Conservation (phyloP, 2,113 vertebrate species). For the Sylvilagus bachmani region DNA sequence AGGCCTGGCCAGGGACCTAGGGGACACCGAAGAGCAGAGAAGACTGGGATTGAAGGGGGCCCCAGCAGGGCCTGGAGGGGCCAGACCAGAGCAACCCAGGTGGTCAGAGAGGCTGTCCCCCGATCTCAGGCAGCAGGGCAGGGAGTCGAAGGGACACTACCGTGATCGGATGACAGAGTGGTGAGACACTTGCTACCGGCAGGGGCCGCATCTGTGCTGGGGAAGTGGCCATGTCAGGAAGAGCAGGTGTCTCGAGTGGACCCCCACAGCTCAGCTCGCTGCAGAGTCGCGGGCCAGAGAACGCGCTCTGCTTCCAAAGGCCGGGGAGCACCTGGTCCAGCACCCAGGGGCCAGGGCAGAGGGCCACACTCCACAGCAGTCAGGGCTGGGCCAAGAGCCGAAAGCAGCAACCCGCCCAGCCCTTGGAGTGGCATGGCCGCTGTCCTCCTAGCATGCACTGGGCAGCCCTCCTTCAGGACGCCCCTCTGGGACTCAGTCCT, state of each 20-base stretch:
- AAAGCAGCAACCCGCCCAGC: not conserved
- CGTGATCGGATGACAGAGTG: accelerated
- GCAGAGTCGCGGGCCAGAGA: accelerated
- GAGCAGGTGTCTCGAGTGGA: accelerated
- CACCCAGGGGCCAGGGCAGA: not conserved
- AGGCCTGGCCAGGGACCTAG: not conserved
- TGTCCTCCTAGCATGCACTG: not conserved
- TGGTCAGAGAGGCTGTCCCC: accelerated
- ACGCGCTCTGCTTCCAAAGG: accelerated
- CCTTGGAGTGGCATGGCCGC: accelerated
- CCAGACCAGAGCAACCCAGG: not conserved
- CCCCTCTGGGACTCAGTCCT: not conserved
- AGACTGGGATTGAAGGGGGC: not conserved
- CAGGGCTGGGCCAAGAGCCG: not conserved
- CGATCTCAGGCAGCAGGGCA: not conserved
- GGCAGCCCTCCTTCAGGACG: not conserved
- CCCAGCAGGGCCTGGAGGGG: not conserved
- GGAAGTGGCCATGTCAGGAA: accelerated
- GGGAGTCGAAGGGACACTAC: no score
- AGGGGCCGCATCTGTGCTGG: accelerated
- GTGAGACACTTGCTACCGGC: accelerated
- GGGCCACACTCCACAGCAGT: not conserved
- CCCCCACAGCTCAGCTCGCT: accelerated
- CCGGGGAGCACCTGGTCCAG: accelerated
- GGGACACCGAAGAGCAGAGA: not conserved